Conservation (phyloP, 1,140 invertebrate species). For the Ceratosolen fusciceps region DNA sequence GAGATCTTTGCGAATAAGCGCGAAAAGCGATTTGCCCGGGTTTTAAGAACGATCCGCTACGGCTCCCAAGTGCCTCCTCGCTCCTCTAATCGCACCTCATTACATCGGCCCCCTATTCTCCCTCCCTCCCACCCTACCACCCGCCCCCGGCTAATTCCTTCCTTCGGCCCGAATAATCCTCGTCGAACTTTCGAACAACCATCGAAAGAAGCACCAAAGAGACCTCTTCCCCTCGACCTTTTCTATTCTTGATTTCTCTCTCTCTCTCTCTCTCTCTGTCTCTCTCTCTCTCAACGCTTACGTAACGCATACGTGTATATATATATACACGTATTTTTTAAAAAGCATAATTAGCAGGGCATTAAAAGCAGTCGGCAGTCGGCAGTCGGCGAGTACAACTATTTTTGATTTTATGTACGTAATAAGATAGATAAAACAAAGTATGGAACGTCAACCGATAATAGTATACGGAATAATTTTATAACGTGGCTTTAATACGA, state of each 20-base stretch:
- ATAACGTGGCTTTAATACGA: no score
- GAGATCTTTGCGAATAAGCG: conserved; percentile 41
- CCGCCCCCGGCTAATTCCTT: conserved; percentile 63
- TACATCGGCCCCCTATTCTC: conserved; percentile 64
- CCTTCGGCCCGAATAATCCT: conserved; percentile 67
- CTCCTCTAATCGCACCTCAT: conserved; percentile 69
- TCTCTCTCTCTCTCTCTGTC: neutral
- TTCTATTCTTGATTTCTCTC: conserved; percentile 14
- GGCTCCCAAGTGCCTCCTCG: conserved; percentile 68
- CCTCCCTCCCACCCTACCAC: no score
- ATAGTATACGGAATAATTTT: no score
- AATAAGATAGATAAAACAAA: no score
- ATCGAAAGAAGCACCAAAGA: conserved; percentile 53
- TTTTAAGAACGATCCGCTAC: conserved; percentile 56
- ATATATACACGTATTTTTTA: neutral
- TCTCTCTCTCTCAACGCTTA: neutral
- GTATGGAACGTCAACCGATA: no score
- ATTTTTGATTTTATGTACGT: no score
- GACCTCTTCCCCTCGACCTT: neutral
- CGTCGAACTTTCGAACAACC: conserved; percentile 66
- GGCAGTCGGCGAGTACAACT: no score
- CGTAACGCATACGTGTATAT: neutral
- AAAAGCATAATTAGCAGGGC: no score
- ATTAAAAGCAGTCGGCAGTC: no score
- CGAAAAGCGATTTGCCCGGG: conserved; percentile 51